These are phyloP conservation scores for Liodrosophila aerea DNA, from an alignment of 2,888 invertebrate genomes.

Conservation along the genomic window DNA sequence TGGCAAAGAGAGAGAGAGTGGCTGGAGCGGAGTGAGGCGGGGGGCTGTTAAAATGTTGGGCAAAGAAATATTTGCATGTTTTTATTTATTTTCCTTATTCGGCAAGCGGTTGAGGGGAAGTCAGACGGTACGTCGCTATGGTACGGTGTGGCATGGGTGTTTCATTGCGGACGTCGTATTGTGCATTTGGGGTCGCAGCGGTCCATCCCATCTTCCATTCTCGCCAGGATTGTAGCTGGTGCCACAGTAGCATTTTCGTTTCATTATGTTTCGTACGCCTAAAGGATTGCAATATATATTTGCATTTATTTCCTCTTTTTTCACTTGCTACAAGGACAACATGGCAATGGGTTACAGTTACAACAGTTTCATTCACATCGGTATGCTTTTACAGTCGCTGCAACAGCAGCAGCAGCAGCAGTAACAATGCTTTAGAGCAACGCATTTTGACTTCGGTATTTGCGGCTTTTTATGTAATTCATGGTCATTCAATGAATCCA, in stretches of 20 bases:
- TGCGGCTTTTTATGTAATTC: constrained; percentile 78
- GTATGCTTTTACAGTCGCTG: constrained; percentile 58
- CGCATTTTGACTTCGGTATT: constrained; percentile 77
- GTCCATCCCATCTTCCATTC: constrained; percentile 18
- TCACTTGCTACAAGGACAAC: constrained; percentile 31
- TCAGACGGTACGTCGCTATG: neutral
- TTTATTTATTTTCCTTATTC: constrained; percentile 68
- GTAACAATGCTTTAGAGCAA: constrained; percentile 61
- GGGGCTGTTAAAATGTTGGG: constrained; percentile 69
- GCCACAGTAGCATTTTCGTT: constrained; percentile 75
- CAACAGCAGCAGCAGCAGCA: constrained; percentile 23
- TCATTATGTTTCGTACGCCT: constrained; percentile 79
- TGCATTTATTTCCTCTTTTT: constrained; percentile 51
- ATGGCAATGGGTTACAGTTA: constrained; percentile 47
- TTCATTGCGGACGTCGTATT: constrained; percentile 43
- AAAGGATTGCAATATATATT: constrained; percentile 78
- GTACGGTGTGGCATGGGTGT: constrained; percentile 31
- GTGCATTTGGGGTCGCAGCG: constrained; percentile 43
- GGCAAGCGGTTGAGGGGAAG: constrained; percentile 19
- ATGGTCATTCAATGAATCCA: constrained; percentile 61
- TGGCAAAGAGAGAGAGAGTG: constrained; percentile 23
- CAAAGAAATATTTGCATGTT: constrained; percentile 73
- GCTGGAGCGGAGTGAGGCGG: constrained; percentile 9
- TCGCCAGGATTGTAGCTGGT: constrained; percentile 32
- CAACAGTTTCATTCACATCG: constrained; percentile 39